Conservation (phyloP, 2,113 vertebrate species). For the Anas platyrhynchos region DNA sequence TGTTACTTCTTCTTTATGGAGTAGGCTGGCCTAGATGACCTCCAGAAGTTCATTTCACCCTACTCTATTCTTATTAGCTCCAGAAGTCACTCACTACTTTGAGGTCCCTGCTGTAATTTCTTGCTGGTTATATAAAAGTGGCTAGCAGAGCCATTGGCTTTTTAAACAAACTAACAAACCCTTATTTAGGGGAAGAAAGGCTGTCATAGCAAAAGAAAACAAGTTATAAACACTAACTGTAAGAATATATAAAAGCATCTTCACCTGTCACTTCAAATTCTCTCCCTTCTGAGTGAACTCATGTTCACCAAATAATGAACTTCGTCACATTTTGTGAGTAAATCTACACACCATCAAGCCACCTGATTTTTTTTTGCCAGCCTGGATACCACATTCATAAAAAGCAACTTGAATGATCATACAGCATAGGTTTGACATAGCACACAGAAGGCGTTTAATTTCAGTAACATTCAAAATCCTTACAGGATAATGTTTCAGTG, state of each 20-base stretch:
- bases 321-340: neutral
- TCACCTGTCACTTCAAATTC: neutral
- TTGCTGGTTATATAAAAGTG: neutral
- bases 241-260: neutral
- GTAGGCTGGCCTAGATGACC: neutral
- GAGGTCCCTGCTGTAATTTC: neutral
- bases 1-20: neutral
- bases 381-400: neutral
- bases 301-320: neutral
- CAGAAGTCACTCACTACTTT: neutral
- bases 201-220: neutral
- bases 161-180: accelerated
- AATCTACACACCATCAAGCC: neutral
- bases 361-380: neutral
- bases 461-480: neutral
- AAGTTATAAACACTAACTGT: neutral
- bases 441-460: neutral
- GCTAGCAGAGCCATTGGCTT: neutral
- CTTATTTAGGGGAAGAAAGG: neutral
- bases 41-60: neutral
- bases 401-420: neutral
- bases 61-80: neutral
- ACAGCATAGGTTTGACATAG: neutral
- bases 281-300: neutral
- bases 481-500: neutral